Base-by-base conservation (phyloP, 2,888 invertebrate species). In the Eumacrocentrus americanus region DNA sequence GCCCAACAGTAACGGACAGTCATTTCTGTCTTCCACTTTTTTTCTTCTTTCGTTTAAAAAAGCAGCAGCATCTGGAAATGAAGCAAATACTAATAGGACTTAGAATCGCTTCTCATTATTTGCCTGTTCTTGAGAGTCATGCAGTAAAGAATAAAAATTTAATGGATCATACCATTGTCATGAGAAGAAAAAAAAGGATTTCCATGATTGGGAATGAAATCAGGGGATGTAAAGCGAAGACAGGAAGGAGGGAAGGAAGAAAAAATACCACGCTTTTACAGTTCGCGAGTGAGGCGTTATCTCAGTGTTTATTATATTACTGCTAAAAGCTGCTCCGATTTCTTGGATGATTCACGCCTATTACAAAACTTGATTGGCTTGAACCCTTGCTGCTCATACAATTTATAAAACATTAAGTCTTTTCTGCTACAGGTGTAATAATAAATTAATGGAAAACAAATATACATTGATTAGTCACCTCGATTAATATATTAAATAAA, bases 31-130 rank as follows among this genome's bases (percentile, higher is more conserved):
- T 89, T 70, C 90, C 89, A 81, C 91, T 91, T 90, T 96, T 95
- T 91, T 97, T 97, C 93, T 96, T 96, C 92, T 95, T 96, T 83
- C 95, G 91, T 85, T 95, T 95, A 89, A 95, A 95, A 89, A 97
- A 98, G 86, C 96, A 98, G 86, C 98, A 98, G 88, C 97, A 97
- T 87, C 96, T 96, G 85, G 81, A 88, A 87, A 84, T 76, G 78
- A 83, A 81, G 76, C 78, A 81, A 77, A 79, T 77, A 76, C 78
- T 80, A 79, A 77, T 80, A 75, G 78, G 78, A 79, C 77, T 79
- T 80, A 79, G 78, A 78, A 75, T 78, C 74, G 73, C 70, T 71
- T 71, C 69, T 67, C 62, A 61, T 66, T 60, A 47, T 44, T 38
- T 51, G n/a, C n/a, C n/a, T n/a, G n/a, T n/a, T n/a, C n/a, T n/a